Base-by-base conservation (phyloP, 2,888 invertebrate species). In the Apotomis capreana region DNA sequence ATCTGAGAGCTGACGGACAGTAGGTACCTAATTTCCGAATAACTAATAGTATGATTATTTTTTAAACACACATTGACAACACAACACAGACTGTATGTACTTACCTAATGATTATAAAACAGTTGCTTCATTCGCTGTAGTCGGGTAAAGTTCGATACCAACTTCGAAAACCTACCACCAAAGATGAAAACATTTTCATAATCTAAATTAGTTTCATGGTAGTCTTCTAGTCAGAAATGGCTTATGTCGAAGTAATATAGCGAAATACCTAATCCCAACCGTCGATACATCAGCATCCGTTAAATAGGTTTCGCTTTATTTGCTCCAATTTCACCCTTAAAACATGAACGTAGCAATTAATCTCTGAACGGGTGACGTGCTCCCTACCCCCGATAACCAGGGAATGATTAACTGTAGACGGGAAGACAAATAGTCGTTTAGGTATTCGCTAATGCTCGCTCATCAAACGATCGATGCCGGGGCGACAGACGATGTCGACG, bases 371-470 rank as follows among this genome's bases (percentile, higher is more conserved):
- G 89, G 91, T 89, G 90, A 90, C 91, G 90, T 86, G 71, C 65
- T 72, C 73, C 54, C 69, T 71, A 77, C 76, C 77, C 78, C 26
- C 75, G 87, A 89, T 89, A 89, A 88, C 86, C 85, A 78, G 84
- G 84, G 88, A 87, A 91, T 92, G 92, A 92, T 92, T 93, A 91
- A 92, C 89, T 88, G 87, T 86, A 90, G 91, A 88, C 91, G 88
- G 91, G 89, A 90, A 93, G 92, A 91, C 92, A 91, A 92, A 92
- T 92, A 92, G 91, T 90, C 91, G 87, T 88, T 92, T 89, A 87
- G 91, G 92, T 89, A 92, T 92, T 91, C 87, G 91, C 91, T 92
- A 92, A 92, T 92, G 92, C 84, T 80, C 82, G 84, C 89, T 90
- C 92, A 90, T 90, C 90, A 91, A 89, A 89, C 87, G 87, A 87